Base-by-base conservation (phyloP, 2,888 invertebrate species). In the Aporophyla lueneburgensis region DNA sequence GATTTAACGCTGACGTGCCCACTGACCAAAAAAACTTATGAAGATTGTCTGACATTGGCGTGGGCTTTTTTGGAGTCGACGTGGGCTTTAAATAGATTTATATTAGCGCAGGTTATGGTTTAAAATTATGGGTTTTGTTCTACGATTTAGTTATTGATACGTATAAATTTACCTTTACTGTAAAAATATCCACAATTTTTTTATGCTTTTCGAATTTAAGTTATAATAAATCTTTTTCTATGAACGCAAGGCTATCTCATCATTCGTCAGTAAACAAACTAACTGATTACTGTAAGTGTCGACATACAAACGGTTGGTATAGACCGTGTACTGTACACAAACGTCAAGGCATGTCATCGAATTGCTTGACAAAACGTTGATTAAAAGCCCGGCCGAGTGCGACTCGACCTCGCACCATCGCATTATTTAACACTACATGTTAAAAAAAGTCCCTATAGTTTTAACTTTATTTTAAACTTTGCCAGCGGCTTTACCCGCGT, bases 281-380 rank as follows among this genome's bases (percentile, higher is more conserved):
- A 65, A 74, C 58, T 85, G 78, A 87, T 87, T 86, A 80, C 67
- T 56, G 27, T 76, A 67, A 86, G 75, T 86, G 79, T 80, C 62
- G 65, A 74, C 71, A 71, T 14, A 24, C 63, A 46, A 33, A 56
- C 4, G 46, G 33, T 65, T 72, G 75, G 71, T 78, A 71, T 83
- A 78, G 73, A 71, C n/a, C 40, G 66, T 51, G 19, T 33, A 40
- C 71, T 80, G 77, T 83, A 87, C 71, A 81, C 70, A 84, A 72
- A 74, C 27, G 65, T 51, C 73, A 66, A 9, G 14, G 19, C 33
- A 27, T 74, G 85, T 68, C 73, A 62, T 74, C 74, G 69, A 61
- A 80, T 75, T 40, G 33, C 40, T 59, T 51, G 54, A 59, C 58
- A 66, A 59, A 24, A 27, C 70, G 71, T 79, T 75, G 70, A 77